Evolutionary conservation across 2,113 vertebrate species (phyloP).

Genomic region (Ciconia boyciana): DNA sequence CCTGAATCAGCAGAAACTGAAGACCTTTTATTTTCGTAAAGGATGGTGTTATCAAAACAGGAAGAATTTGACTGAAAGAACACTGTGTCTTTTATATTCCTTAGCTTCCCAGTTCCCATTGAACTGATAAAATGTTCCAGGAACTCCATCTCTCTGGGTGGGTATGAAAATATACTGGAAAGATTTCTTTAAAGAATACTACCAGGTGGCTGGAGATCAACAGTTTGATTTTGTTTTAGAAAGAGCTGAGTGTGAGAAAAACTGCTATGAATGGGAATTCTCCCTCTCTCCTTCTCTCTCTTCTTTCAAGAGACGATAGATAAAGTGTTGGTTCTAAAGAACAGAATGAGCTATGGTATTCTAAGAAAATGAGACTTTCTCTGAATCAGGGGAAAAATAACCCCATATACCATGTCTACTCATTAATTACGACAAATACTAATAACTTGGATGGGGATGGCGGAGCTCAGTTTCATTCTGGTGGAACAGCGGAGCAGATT

Average conservation of each 20-base stretch:
- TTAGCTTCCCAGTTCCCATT: not conserved
- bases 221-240: not conserved
- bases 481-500: not conserved
- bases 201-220: not conserved
- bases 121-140: not conserved
- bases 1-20: slow-evolving; percentile 9
- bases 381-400: not conserved
- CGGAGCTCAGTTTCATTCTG: not conserved
- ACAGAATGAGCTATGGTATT: not conserved
- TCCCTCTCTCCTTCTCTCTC: not conserved
- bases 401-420: not conserved
- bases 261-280: not conserved
- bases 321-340: not conserved
- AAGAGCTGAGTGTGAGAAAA: not conserved
- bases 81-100: not conserved
- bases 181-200: not conserved
- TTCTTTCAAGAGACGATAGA: not conserved
- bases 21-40: not conserved
- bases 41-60: slow-evolving; percentile 11
- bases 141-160: not conserved
- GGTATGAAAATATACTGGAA: slow-evolving; percentile 3
- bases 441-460: not conserved
- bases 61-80: slow-evolving; percentile 28
- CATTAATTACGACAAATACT: not conserved
- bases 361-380: not conserved